Evolutionary conservation across 1,140 invertebrate species (phyloP).

Genomic region (Brachionus calyciflorus): DNA sequence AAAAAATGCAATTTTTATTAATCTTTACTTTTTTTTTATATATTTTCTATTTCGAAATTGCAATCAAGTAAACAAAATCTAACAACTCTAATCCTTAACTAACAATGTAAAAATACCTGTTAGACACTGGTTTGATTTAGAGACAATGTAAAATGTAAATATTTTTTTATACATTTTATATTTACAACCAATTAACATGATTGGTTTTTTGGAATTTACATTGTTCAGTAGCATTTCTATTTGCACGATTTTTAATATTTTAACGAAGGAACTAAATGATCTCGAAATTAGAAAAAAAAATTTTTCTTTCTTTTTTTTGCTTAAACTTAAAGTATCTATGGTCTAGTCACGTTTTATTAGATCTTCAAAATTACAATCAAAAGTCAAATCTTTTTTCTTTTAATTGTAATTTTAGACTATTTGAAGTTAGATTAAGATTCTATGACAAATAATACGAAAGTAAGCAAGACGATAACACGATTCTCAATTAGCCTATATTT

Average conservation of each 20-base stretch:
- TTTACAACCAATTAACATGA: slow-evolving; percentile 27
- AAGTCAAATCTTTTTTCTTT: neutral
- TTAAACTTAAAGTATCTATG: neutral
- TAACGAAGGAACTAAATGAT: too few relatives aligned
- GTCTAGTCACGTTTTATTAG: slow-evolving; percentile 34
- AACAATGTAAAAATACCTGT: neutral
- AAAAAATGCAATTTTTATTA: too few relatives aligned
- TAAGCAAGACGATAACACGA: neutral
- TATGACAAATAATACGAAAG: too few relatives aligned
- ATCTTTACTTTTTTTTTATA: too few relatives aligned
- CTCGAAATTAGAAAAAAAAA: too few relatives aligned
- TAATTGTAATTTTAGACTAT: neutral
- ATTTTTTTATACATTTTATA: slow-evolving; percentile 34
- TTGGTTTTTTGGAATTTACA: neutral
- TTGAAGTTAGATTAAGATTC: slow-evolving; percentile 36
- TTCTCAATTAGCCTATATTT: neutral
- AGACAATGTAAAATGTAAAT: slow-evolving; percentile 18
- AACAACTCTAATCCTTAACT: slow-evolving; percentile 8
- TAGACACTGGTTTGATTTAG: neutral
- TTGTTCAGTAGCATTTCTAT: slow-evolving; percentile 19
- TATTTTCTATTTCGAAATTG: too few relatives aligned
- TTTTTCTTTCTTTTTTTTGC: too few relatives aligned
- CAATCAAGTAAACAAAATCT: neutral
- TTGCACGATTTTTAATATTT: slow-evolving; percentile 16
- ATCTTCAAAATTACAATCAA: slow-evolving; percentile 29